Evolutionary conservation across 2,113 vertebrate species (phyloP), one percentile per base, ranked within the genome.

Genomic region (Laterallus jamaicensis): DNA sequence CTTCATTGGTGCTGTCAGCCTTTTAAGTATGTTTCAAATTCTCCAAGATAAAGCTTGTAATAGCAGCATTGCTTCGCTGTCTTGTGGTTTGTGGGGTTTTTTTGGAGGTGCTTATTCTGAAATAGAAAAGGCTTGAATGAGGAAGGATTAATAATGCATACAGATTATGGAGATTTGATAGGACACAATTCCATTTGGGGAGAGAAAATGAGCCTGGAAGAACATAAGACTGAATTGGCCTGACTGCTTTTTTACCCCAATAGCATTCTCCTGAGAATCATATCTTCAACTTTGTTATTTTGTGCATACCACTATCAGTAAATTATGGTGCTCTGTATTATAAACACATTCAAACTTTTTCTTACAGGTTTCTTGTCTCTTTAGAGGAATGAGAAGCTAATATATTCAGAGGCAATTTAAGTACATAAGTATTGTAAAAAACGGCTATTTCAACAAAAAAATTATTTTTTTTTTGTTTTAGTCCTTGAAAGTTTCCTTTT

Each of bases 101-200:
- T 58, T 59, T 50, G 10, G 69, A 89, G n/a, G 37, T 78, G 4
- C n/a, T 84, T 56, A 9, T 77, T 81, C 75, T 88, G 73, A 85
- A 92, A 32, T 21, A 44, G 28, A 54, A 60, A 56, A 52, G 11
- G 8, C 52, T 29, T 20, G 20, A 12, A 28, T 49, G 39, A 80
- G 21, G 37, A 78, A 44, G 15, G n/a, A 59, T 66, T 70, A 55
- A 11, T 63, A 20, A 52, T 26, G 39, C 13, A 52, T 62, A 58
- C 6, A 77, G 35, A 32, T 55, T 35, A 44, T 35, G 21, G 37
- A 40, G 62, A 74, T 86, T 55, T 69, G 22, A 32, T 62, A 64
- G 32, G 35, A 39, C 4, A 6, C 1, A 0, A 11, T 44, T 73
- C 17, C 10, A 4, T 58, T 35, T 58, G 6, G 8, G 9, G 28